These are phyloP conservation scores for Dicrostonyx torquatus DNA, from an alignment of 2,797 vertebrate species.

Conservation along the genomic window DNA sequence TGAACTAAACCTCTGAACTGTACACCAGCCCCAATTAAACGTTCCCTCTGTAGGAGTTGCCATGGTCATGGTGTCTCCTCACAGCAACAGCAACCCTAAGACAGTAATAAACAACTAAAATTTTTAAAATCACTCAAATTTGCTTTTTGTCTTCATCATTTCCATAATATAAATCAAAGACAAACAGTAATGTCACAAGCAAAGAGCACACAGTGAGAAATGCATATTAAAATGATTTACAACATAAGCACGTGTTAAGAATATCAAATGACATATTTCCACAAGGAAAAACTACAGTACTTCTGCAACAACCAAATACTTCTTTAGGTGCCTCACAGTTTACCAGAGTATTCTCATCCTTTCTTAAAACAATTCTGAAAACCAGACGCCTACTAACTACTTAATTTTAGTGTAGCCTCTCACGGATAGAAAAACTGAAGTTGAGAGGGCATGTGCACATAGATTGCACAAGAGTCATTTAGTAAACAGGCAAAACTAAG, in stretches of 20 bases:
- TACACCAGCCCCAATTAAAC: neutral
- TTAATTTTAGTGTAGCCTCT: neutral
- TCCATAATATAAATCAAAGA: neutral
- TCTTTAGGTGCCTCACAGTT: constrained; percentile 16
- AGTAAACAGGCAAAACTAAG: neutral
- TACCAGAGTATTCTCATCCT: constrained; percentile 21
- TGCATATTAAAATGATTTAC: neutral
- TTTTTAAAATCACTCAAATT: neutral
- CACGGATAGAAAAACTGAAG: constrained; percentile 30
- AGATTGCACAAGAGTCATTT: neutral
- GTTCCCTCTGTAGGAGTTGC: neutral
- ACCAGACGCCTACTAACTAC: neutral
- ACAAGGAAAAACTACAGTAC: neutral
- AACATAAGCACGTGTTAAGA: neutral
- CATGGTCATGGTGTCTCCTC: neutral
- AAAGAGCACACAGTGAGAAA: neutral
- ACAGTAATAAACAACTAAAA: neutral
- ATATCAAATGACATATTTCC: neutral
- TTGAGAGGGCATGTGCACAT: neutral
- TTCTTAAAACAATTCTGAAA: constrained; percentile 46
- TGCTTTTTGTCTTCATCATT: neutral
- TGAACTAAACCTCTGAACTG: neutral
- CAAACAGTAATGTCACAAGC: neutral
- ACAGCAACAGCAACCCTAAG: neutral
- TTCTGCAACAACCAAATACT: neutral